Conservation (phyloP, 2,797 vertebrate genomes). For the Bryconaethiops microstoma region DNA sequence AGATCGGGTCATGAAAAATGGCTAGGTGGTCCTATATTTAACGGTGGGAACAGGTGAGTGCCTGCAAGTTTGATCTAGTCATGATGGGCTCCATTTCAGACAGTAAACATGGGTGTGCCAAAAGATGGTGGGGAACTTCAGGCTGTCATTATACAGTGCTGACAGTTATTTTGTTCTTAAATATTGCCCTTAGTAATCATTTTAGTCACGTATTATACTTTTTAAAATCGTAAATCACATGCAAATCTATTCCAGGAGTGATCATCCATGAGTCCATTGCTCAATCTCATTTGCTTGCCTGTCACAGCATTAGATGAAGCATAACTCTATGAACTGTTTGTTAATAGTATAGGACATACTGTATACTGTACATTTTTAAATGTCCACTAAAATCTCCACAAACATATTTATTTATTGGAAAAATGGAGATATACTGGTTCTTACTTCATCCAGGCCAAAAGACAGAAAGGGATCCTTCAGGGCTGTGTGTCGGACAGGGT, state of each 20-base stretch:
- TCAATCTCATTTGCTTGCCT: background rate
- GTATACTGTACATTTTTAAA: background rate
- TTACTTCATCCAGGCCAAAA: background rate
- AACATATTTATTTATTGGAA: background rate
- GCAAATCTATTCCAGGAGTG: background rate
- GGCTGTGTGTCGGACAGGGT: too few species aligned
- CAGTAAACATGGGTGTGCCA: slow-evolving; percentile 38
- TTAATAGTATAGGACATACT: background rate
- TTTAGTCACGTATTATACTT: background rate
- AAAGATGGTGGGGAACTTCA: background rate
- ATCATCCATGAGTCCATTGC: too few species aligned
- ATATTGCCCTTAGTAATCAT: background rate
- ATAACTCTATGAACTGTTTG: background rate
- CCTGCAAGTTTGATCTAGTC: background rate
- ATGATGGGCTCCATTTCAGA: background rate
- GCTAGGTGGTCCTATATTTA: background rate
- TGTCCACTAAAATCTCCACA: background rate
- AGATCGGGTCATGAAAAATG: background rate
- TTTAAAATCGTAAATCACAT: background rate
- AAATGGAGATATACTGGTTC: background rate
- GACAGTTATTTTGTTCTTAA: background rate
- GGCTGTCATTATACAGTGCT: background rate
- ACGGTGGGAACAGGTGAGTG: background rate
- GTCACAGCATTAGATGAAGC: background rate
- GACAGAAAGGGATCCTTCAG: background rate